Percentiles rank a stretch among this genome's conserved stretches.
These are phyloP conservation scores for Agelaius phoeniceus DNA, from an alignment of 2,113 vertebrate genomes.

Conservation along the genomic window DNA sequence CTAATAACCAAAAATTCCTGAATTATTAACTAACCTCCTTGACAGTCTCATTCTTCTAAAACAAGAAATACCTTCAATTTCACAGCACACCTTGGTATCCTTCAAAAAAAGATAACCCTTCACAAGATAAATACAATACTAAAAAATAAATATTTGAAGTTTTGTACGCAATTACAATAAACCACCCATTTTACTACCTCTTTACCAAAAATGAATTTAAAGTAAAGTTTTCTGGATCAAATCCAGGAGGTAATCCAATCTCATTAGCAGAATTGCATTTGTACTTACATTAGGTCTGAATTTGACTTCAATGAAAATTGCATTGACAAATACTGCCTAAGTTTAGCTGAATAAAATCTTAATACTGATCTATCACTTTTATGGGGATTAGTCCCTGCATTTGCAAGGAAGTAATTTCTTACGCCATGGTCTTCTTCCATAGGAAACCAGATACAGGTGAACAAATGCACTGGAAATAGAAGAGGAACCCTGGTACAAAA, in stretches of 20 bases:
- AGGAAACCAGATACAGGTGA: neutral
- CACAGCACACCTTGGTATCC: neutral
- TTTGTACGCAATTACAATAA: neutral
- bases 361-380: neutral
- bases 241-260: constrained; percentile 17
- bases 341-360: neutral
- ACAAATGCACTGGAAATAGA: neutral
- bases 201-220: constrained; percentile 25
- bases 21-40: constrained; percentile 59
- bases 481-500: neutral
- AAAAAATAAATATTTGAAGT: constrained; percentile 18
- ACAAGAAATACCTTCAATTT: constrained; percentile 29
- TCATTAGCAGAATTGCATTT: constrained; percentile 47
- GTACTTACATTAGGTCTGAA: constrained; percentile 24
- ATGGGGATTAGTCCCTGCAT: neutral
- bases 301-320: constrained; percentile 29
- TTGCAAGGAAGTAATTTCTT: neutral
- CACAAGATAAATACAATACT: neutral
- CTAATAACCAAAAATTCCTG: constrained; percentile 30
- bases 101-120: neutral
- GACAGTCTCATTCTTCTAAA: constrained; percentile 18
- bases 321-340: neutral
- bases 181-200: constrained; percentile 14
- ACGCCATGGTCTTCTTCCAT: neutral
- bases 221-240: constrained; percentile 24